Conservation (phyloP, 2,113 vertebrate genomes). For the Serilophus lunatus region DNA sequence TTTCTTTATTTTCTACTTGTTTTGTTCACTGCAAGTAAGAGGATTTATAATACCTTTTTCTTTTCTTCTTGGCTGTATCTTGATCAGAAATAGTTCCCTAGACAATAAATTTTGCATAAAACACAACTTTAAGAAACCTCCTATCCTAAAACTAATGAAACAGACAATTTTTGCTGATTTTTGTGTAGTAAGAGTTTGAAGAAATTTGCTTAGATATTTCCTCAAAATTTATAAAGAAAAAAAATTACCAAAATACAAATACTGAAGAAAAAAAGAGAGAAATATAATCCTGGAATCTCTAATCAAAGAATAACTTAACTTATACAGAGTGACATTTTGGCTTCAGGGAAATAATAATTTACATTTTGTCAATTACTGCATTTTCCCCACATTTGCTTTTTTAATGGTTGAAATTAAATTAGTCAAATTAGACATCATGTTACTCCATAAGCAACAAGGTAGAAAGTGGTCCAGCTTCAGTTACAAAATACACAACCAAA, state of each 20-base stretch:
- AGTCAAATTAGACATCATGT: conserved; percentile 27
- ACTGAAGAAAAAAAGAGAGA: neutral
- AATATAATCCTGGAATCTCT: neutral
- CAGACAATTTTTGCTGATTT: neutral
- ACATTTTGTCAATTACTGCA: neutral
- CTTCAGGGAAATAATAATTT: conserved; percentile 36
- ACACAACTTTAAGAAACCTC: neutral
- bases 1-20: neutral
- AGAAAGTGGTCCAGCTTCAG: neutral
- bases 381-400: conserved; percentile 16
- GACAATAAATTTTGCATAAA: neutral
- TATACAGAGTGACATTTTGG: neutral
- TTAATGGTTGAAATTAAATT: conserved; percentile 27
- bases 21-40: neutral
- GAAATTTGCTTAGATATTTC: neutral
- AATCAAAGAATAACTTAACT: conserved; percentile 19
- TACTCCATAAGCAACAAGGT: neutral
- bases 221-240: neutral
- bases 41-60: neutral
- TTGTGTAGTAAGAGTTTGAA: neutral
- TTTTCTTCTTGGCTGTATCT: neutral
- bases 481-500: conserved; percentile 43
- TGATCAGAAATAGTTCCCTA: neutral
- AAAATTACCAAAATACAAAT: neutral
- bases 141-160: neutral